phyloP scores from a whole-genome alignment of 1,140 invertebrate species.

The Anoplophora glabripennis region DNA sequence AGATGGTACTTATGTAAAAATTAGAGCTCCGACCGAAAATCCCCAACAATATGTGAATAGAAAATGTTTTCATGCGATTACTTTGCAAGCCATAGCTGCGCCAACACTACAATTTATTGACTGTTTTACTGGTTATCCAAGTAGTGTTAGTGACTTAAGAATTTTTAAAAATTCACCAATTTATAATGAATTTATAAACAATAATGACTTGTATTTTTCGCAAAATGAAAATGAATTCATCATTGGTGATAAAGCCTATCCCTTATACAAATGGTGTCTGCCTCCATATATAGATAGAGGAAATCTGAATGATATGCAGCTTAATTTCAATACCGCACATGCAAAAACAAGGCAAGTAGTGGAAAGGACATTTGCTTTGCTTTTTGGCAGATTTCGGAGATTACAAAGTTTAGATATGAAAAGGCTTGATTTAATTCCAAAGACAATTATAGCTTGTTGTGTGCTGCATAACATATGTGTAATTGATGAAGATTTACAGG shows the following conservation, averaged over 20 bases:
- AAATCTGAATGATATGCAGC: constrained; percentile 9
- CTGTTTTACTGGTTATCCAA: too few relatives aligned
- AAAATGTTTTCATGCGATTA: constrained; percentile 27
- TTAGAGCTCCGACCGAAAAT: constrained; percentile 26
- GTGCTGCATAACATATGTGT: constrained; percentile 18
- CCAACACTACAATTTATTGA: too few relatives aligned
- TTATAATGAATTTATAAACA: constrained; percentile 10
- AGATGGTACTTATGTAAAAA: constrained; percentile 29
- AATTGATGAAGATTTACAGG: constrained; percentile 4
- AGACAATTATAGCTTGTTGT: constrained; percentile 11
- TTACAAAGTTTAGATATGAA: constrained; percentile 26
- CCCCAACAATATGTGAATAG: constrained; percentile 27
- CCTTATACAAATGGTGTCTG: constrained; percentile 7
- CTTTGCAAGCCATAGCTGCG: constrained; percentile 2
- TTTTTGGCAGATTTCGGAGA: constrained; percentile 23
- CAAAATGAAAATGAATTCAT: constrained; percentile 13
- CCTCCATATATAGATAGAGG: constrained; percentile 21
- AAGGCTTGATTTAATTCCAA: constrained; percentile 16
- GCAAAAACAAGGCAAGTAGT: constrained; percentile 14
- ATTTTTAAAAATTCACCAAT: too few relatives aligned
- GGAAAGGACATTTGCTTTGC: constrained; percentile 21
- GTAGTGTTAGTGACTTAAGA: too few relatives aligned
- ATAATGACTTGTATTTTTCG: too few relatives aligned
- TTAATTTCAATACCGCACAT: constrained; percentile 5
- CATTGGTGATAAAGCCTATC: constrained; percentile 12